Conservation (phyloP, 2,113 vertebrate genomes). For the Corydoras sp. region DNA sequence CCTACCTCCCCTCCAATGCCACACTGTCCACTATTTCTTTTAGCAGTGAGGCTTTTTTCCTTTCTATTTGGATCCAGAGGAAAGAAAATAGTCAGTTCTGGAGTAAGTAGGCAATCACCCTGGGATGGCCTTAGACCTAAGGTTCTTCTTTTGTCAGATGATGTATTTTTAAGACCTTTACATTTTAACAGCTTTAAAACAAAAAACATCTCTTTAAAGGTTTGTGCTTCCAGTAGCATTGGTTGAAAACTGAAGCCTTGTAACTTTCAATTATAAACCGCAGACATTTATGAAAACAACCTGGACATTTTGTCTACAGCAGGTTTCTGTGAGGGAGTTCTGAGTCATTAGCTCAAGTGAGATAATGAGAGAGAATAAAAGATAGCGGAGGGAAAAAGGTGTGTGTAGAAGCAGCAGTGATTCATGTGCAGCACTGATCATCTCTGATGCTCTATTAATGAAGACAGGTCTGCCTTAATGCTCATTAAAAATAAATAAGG, state of each 20-base stretch:
- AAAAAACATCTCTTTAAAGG: background rate
- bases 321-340: slow-evolving; percentile 17
- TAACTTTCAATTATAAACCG: slow-evolving; percentile 28
- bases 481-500: slow-evolving; percentile 45
- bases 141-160: background rate
- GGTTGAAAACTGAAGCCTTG: background rate
- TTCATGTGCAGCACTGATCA: slow-evolving; percentile 38
- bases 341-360: slow-evolving; percentile 15
- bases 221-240: background rate
- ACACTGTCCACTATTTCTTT: too few relatives aligned
- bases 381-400: background rate
- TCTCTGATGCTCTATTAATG: slow-evolving; percentile 40
- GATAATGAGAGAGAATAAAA: slow-evolving; percentile 16
- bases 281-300: slow-evolving; percentile 19
- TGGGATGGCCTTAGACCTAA: background rate
- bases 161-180: background rate
- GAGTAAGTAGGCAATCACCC: too few relatives aligned
- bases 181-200: background rate
- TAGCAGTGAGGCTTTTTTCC: too few relatives aligned
- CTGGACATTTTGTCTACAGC: slow-evolving; percentile 6
- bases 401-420: slow-evolving; percentile 18
- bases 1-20: too few relatives aligned
- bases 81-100: too few relatives aligned
- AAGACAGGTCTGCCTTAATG: slow-evolving; percentile 36
- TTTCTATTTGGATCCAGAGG: too few relatives aligned